These are phyloP conservation scores for Cacajao melanocephalus DNA, from an alignment of 2,797 vertebrate species.

Conservation along the genomic window DNA sequence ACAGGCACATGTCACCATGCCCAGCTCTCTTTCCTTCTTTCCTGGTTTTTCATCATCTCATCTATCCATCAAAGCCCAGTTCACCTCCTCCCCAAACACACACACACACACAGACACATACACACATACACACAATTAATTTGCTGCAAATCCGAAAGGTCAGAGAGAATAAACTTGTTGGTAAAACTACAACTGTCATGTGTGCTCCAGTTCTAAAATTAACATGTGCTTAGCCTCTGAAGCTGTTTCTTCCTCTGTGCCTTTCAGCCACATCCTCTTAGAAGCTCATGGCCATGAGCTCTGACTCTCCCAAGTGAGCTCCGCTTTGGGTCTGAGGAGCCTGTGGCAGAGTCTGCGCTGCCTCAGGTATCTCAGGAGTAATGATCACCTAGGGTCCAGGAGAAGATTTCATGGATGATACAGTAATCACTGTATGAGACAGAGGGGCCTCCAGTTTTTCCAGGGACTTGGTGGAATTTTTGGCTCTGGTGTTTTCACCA, in stretches of 20 bases:
- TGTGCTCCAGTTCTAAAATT: background rate
- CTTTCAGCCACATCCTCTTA: background rate
- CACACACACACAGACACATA: background rate
- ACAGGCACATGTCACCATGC: background rate
- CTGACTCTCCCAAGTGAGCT: background rate
- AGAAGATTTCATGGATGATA: background rate
- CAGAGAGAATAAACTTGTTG: background rate
- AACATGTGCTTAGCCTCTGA: rapidly evolving
- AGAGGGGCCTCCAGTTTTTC: background rate
- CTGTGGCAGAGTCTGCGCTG: background rate
- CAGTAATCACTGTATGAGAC: too few relatives aligned
- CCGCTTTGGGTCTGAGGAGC: background rate
- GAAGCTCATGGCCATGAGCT: background rate
- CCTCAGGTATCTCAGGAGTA: rapidly evolving
- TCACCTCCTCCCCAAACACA: background rate
- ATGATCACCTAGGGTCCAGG: background rate
- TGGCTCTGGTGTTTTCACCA: background rate
- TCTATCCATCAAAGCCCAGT: background rate
- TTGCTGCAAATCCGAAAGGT: background rate
- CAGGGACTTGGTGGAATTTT: background rate
- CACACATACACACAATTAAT: background rate
- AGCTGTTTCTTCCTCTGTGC: background rate
- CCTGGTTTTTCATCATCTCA: background rate
- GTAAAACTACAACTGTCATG: background rate
- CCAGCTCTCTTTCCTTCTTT: background rate